Evolutionary conservation across 2,797 vertebrate genomes (phyloP).

Genomic region (Amphiprion clarkii): DNA sequence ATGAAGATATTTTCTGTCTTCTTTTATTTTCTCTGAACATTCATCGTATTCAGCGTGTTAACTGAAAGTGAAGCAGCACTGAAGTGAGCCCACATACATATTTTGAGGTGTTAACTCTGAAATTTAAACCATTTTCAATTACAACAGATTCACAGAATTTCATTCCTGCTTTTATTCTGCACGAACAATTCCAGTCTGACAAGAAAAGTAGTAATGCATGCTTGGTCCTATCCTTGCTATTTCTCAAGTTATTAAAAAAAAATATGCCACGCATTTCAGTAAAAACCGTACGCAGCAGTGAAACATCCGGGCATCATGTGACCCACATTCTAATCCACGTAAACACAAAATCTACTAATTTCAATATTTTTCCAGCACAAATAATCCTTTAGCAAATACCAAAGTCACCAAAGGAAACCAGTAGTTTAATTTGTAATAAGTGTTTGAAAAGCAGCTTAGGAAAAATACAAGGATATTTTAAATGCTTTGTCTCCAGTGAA

Average conservation of each 20-base stretch:
- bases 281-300: not conserved
- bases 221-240: not conserved
- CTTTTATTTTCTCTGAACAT: conserved; percentile 18
- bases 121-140: conserved; percentile 7
- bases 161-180: not conserved
- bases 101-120: conserved; percentile 6
- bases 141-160: not conserved
- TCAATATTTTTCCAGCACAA: not conserved
- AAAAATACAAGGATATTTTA: not conserved
- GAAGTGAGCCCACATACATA: not conserved
- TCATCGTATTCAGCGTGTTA: not conserved
- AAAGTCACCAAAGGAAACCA: not conserved
- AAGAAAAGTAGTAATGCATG: not conserved
- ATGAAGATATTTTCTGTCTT: conserved; percentile 28
- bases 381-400: not conserved
- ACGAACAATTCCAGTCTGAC: conserved; percentile 11
- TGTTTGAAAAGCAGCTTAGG: conserved; percentile 6
- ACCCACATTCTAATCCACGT: conserved; percentile 35
- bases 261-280: conserved; percentile 9
- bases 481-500: not conserved
- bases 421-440: conserved; percentile 18
- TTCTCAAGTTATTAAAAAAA: conserved; percentile 19
- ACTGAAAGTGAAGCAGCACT: not conserved
- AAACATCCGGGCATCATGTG: conserved; percentile 17
- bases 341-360: not conserved